Evolutionary conservation across 1,140 invertebrate species (phyloP).

Genomic region (Chironomus striatipennis): DNA sequence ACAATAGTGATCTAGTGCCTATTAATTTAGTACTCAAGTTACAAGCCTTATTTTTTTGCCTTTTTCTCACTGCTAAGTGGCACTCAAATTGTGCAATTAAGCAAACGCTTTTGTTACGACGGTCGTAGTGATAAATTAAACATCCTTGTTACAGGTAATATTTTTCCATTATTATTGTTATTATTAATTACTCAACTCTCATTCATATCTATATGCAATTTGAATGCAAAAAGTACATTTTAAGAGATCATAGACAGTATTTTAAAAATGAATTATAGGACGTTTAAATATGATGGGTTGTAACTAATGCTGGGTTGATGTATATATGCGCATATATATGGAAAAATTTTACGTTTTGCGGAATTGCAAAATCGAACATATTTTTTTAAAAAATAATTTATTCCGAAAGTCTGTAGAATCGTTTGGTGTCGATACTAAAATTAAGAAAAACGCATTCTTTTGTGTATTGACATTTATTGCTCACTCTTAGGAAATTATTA

Average conservation of each 20-base stretch:
- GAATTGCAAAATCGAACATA: no score
- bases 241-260: background rate
- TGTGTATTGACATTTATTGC: no score
- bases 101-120: background rate
- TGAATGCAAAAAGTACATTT: background rate
- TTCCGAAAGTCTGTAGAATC: no score
- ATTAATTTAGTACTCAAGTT: conserved; percentile 9
- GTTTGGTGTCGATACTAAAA: no score
- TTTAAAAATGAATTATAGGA: background rate
- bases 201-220: background rate
- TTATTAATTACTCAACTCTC: background rate
- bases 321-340: no score
- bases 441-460: no score
- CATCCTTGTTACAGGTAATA: conserved; percentile 5
- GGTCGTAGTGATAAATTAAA: background rate
- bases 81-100: background rate
- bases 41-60: background rate
- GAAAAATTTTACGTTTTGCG: no score
- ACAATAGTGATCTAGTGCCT: background rate
- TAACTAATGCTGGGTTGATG: no score
- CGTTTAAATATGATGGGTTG: no score
- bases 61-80: background rate
- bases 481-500: no score
- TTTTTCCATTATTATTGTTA: background rate
- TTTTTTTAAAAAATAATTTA: no score